phyloP scores from a whole-genome alignment of 2,113 vertebrate species.

The Rhabdomys dilectus region DNA sequence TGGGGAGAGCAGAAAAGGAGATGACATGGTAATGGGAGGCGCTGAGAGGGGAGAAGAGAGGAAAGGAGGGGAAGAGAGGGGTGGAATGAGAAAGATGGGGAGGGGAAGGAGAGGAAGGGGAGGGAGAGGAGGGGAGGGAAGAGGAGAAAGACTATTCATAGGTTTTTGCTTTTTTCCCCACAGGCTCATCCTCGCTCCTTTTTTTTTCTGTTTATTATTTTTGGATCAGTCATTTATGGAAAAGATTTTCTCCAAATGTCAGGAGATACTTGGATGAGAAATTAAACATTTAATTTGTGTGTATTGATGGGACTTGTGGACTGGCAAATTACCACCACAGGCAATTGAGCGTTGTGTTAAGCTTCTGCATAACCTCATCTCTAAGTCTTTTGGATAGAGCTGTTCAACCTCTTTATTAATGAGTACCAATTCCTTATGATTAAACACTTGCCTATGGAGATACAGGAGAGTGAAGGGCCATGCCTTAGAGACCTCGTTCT shows the following conservation, averaged over 20 bases:
- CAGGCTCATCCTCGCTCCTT: background rate
- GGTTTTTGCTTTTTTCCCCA: background rate
- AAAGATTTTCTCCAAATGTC: background rate
- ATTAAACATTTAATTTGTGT: background rate
- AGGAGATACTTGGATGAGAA: background rate
- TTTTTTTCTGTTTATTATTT: constrained; percentile 8
- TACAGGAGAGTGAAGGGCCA: no score
- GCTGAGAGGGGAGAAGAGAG: no score
- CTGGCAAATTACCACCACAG: background rate
- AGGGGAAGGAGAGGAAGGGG: background rate
- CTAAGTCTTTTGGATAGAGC: background rate
- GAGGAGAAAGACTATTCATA: background rate
- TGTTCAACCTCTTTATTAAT: background rate
- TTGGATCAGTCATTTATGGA: background rate
- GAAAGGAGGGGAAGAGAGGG: background rate
- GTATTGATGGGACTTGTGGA: background rate
- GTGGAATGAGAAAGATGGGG: rapidly evolving
- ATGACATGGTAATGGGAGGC: background rate
- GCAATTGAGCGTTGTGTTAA: background rate
- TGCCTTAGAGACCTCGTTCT: background rate
- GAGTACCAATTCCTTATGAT: background rate
- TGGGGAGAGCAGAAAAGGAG: no score
- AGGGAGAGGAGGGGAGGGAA: rapidly evolving
- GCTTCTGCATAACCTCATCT: background rate
- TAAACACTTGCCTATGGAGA: background rate